These are phyloP conservation scores for Triops cancriformis DNA, from an alignment of 1,140 invertebrate genomes.

Conservation along the genomic window DNA sequence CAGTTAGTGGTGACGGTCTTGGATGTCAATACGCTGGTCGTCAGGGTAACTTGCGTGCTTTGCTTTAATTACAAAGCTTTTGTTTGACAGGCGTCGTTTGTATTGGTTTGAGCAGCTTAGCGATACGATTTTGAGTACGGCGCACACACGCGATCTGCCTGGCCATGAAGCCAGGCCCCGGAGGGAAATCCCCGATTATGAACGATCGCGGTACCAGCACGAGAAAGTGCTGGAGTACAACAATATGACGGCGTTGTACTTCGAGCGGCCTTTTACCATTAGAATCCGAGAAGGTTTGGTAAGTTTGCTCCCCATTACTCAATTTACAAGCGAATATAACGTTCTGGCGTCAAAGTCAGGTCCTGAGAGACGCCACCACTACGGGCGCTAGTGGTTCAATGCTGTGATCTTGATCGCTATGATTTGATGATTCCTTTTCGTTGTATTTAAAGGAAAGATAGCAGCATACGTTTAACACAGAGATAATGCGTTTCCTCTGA, in stretches of 20 bases:
- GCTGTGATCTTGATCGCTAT: no score
- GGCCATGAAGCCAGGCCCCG: not conserved
- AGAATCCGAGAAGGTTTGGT: constrained; percentile 23
- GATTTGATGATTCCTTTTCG: no score
- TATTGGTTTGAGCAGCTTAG: constrained; percentile 19
- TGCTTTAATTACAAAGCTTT: not conserved
- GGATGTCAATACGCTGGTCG: constrained; percentile 21
- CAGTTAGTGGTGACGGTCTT: constrained; percentile 20
- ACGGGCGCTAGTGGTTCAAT: no score
- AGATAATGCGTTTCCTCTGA: no score
- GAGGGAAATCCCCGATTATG: not conserved
- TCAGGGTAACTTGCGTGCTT: constrained; percentile 26
- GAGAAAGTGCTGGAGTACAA: not conserved
- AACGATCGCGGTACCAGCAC: not conserved
- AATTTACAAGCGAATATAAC: no score
- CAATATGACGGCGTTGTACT: constrained; percentile 3
- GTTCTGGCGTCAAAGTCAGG: no score
- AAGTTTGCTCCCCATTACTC: no score
- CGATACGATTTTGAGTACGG: constrained; percentile 22
- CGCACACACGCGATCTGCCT: not conserved
- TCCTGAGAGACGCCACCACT: no score
- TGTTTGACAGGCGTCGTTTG: not conserved
- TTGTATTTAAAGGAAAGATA: no score
- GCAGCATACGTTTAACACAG: no score
- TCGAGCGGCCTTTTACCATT: constrained; percentile 24